These are phyloP conservation scores for Gymnopithys bicolor DNA, from an alignment of 2,797 vertebrate genomes.

Conservation along the genomic window DNA sequence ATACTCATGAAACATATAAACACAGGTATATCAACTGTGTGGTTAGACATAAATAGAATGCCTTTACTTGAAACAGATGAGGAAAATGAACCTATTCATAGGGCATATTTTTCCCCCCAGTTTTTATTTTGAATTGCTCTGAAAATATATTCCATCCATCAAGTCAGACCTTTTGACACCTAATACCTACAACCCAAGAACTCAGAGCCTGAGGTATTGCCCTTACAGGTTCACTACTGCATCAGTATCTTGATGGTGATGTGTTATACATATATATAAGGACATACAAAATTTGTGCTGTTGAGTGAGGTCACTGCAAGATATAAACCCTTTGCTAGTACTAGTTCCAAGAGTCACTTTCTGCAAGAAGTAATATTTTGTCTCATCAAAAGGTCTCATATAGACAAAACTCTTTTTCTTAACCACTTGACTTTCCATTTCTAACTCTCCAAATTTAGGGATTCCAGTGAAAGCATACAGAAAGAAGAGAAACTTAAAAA, in stretches of 20 bases:
- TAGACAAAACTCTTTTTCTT: neutral
- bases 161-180: neutral
- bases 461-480: neutral
- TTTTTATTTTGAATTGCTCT: neutral
- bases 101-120: neutral
- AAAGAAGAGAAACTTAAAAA: neutral
- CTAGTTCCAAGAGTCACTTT: neutral
- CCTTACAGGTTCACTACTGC: neutral
- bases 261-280: neutral
- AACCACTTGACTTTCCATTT: neutral
- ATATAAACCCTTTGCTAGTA: neutral
- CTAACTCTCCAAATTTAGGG: neutral
- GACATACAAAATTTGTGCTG: neutral
- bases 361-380: neutral
- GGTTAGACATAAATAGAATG: slow-evolving; percentile 19
- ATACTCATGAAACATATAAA: slow-evolving; percentile 13
- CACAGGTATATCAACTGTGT: neutral
- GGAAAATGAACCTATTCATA: neutral
- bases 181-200: neutral
- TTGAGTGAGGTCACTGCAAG: neutral
- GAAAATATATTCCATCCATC: neutral
- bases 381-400: neutral
- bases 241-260: neutral
- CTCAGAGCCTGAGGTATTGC: neutral
- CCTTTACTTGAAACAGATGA: neutral